Conservation (phyloP, 53 echinoderm and acorn worm species). For the Luidia sarsii region DNA sequence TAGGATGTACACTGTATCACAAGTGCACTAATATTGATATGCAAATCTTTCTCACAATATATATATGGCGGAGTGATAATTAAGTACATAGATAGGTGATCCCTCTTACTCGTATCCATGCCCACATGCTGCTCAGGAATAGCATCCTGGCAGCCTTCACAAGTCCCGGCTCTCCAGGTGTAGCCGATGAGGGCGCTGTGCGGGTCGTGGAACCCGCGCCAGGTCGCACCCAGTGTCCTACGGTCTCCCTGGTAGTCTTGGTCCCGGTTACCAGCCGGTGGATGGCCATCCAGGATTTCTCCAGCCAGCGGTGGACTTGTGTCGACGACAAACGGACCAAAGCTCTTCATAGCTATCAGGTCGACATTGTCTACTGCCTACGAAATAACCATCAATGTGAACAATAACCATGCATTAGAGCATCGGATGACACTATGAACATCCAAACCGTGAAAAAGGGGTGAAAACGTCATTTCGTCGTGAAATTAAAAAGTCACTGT, state of each 20-base stretch:
- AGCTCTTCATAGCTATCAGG: background rate
- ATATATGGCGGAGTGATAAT: too few relatives aligned
- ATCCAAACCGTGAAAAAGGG: too few relatives aligned
- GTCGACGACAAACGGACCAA: slow-evolving; percentile 43
- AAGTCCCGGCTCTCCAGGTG: slow-evolving; percentile 38
- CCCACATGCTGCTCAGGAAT: slow-evolving; percentile 42
- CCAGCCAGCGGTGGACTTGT: slow-evolving; percentile 54
- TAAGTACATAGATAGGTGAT: too few relatives aligned
- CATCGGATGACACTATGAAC: too few relatives aligned
- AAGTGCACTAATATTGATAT: too few relatives aligned
- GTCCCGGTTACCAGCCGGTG: slow-evolving; percentile 27
- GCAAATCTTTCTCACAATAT: too few relatives aligned
- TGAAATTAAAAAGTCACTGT: too few relatives aligned
- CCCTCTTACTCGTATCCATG: slow-evolving; percentile 17
- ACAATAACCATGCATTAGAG: too few relatives aligned
- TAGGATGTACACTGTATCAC: too few relatives aligned
- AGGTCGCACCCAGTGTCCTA: slow-evolving; percentile 21
- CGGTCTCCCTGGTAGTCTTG: slow-evolving; percentile 51
- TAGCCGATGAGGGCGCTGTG: slow-evolving; percentile 35
- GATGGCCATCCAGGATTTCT: slow-evolving; percentile 49
- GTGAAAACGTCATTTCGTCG: too few relatives aligned
- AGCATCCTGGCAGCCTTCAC: slow-evolving; percentile 54
- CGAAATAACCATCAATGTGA: too few relatives aligned
- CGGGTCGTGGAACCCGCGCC: slow-evolving; percentile 66
- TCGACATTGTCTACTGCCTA: slow-evolving; percentile 8